phyloP scores from a whole-genome alignment of 2,113 vertebrate species.

The Thunnus thynnus region DNA sequence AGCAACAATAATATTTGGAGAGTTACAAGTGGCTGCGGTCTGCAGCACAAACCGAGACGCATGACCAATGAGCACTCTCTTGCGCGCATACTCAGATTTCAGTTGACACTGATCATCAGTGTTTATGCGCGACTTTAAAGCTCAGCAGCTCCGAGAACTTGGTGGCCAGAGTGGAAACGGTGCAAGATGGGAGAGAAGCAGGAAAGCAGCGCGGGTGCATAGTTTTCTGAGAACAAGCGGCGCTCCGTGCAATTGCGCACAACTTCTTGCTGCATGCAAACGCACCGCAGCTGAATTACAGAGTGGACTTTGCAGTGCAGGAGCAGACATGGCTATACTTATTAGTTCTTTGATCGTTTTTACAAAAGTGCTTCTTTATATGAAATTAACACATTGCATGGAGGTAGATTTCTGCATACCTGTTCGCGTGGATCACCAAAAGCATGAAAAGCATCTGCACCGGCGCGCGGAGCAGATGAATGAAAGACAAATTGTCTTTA shows the following conservation, averaged over 20 bases:
- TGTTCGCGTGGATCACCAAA: constrained; percentile 85
- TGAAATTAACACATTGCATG: constrained; percentile 62
- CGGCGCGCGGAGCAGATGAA: constrained; percentile 62
- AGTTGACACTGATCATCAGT: constrained; percentile 43
- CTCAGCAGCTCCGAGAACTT: constrained; percentile 61
- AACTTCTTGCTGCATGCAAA: constrained; percentile 37
- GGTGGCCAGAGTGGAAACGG: constrained; percentile 41
- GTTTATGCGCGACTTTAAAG: constrained; percentile 70
- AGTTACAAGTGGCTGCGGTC: constrained; percentile 78
- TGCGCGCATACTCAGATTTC: constrained; percentile 64
- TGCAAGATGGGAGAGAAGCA: constrained; percentile 58
- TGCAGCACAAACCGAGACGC: constrained; percentile 57
- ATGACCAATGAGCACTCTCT: constrained; percentile 72
- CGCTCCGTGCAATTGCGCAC: constrained; percentile 52
- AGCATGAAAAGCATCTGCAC: constrained; percentile 78
- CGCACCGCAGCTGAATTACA: constrained; percentile 13
- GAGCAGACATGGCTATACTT: constrained; percentile 75
- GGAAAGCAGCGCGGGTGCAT: constrained; percentile 10
- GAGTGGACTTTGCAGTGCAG: constrained; percentile 22
- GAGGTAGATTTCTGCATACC: constrained; percentile 89
- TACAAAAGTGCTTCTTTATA: constrained; percentile 60
- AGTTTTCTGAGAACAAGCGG: constrained; percentile 44
- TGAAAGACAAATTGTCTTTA: constrained; percentile 82
- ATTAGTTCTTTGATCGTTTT: constrained; percentile 49
- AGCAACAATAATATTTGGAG: constrained; percentile 78